Evolutionary conservation across 2,888 invertebrate species (phyloP).

Genomic region (Cerastoderma edule): DNA sequence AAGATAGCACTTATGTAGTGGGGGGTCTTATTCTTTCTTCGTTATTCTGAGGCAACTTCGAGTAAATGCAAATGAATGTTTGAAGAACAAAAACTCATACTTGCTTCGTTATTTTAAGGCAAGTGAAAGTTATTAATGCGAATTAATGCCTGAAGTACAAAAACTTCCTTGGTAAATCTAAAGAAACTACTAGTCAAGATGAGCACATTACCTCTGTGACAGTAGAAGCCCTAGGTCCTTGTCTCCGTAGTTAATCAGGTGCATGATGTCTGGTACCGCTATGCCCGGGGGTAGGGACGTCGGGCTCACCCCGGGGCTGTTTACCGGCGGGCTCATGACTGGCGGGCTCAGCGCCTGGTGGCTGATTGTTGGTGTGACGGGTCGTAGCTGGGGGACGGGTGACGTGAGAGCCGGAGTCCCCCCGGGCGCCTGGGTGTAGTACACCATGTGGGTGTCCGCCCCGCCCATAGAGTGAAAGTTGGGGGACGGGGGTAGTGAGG

Average conservation of each 20-base stretch:
- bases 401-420: slow-evolving; percentile 53
- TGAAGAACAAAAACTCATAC: too few species aligned
- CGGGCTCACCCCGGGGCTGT: slow-evolving; percentile 41
- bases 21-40: too few species aligned
- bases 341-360: slow-evolving; percentile 24
- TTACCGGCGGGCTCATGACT: slow-evolving; percentile 15
- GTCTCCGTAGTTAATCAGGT: slow-evolving; percentile 71
- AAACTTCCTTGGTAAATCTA: too few species aligned
- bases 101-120: too few species aligned
- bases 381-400: not conserved
- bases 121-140: too few species aligned
- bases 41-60: too few species aligned
- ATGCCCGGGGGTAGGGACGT: slow-evolving; percentile 30
- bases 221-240: slow-evolving; percentile 74
- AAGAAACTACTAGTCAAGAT: too few species aligned
- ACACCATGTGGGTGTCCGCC: slow-evolving; percentile 55
- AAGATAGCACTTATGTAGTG: too few species aligned
- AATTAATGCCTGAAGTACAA: too few species aligned
- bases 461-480: too few species aligned
- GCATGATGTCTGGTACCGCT: slow-evolving; percentile 66
- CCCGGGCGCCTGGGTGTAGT: slow-evolving; percentile 65
- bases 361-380: slow-evolving; percentile 25
- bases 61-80: too few species aligned
- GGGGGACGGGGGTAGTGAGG: slow-evolving; percentile 33
- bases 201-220: slow-evolving; percentile 77